Conservation (phyloP, 2,797 vertebrate genomes). For the Nannoperca obscura region DNA sequence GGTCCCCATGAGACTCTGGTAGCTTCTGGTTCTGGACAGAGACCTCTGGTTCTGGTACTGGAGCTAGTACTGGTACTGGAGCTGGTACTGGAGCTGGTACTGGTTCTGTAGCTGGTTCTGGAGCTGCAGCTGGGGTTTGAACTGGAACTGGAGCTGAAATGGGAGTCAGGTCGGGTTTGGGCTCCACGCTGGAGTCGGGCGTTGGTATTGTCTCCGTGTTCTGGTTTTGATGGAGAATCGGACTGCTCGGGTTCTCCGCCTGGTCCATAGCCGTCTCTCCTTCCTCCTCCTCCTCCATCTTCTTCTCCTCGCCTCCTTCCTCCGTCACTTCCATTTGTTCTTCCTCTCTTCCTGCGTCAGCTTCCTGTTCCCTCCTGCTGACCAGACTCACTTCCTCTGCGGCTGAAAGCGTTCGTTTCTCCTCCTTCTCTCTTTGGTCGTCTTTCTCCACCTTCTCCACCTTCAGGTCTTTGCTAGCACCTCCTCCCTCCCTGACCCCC, state of each 20-base stretch:
- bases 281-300: slow-evolving; percentile 53
- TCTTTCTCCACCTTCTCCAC: slow-evolving; percentile 43
- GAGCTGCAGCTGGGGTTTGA: not conserved
- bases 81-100: accelerated
- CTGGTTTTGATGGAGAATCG: slow-evolving; percentile 30
- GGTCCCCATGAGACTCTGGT: slow-evolving; percentile 55
- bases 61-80: not conserved
- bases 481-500: slow-evolving; percentile 21
- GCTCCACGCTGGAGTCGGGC: not conserved
- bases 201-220: not conserved
- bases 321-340: slow-evolving; percentile 64
- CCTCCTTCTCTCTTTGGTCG: slow-evolving; percentile 59
- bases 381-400: slow-evolving; percentile 1
- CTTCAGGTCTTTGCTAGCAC: slow-evolving; percentile 17
- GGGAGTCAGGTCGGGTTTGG: slow-evolving; percentile 30
- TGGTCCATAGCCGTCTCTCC: slow-evolving; percentile 61
- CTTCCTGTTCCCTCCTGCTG: slow-evolving; percentile 16
- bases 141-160: not conserved
- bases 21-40: slow-evolving; percentile 52
- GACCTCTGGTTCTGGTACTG: slow-evolving; percentile 54
- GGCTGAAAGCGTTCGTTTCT: not conserved
- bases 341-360: not conserved
- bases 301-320: slow-evolving; percentile 53
- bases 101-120: too few species aligned
- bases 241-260: slow-evolving; percentile 41